These are phyloP conservation scores for Mesorhabditis belari DNA, from an alignment of 2,888 invertebrate genomes.

Conservation along the genomic window DNA sequence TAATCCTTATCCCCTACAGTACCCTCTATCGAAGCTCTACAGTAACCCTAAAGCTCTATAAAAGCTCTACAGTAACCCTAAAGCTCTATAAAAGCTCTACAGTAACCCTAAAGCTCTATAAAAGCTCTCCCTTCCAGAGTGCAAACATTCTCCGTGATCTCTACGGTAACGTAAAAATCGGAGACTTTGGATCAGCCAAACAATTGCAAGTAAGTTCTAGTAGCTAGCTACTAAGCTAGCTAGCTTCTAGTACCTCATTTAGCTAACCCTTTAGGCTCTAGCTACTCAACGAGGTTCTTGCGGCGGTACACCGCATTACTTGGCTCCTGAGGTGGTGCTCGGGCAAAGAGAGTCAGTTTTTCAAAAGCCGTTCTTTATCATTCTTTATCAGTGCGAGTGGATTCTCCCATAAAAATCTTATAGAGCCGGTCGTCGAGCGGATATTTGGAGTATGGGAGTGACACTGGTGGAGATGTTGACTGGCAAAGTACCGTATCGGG, in stretches of 20 bases:
- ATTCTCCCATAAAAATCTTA: neutral
- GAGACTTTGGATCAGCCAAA: conserved; percentile 58
- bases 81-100: too few relatives aligned
- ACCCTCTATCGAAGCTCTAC: too few relatives aligned
- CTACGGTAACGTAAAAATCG: conserved; percentile 57
- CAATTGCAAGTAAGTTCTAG: conserved; percentile 56
- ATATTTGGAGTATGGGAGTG: conserved; percentile 45
- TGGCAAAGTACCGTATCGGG: conserved; percentile 31
- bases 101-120: too few relatives aligned
- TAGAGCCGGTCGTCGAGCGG: conserved; percentile 24
- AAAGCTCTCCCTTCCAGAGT: too few relatives aligned
- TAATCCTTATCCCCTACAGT: too few relatives aligned
- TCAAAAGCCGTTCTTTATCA: neutral
- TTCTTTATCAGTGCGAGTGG: neutral
- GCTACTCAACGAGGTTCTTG: neutral
- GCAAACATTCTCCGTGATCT: conserved; percentile 57
- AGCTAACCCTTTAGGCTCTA: neutral
- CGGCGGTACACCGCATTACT: conserved; percentile 40
- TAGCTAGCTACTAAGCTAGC: conserved; percentile 42
- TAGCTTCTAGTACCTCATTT: conserved; percentile 8
- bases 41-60: too few relatives aligned
- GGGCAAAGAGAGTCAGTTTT: neutral
- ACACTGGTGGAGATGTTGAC: conserved; percentile 33
- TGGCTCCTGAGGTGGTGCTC: conserved; percentile 31
- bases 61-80: too few relatives aligned